phyloP scores from a whole-genome alignment of 1,140 invertebrate species.

The Helicorthomorpha holstii region DNA sequence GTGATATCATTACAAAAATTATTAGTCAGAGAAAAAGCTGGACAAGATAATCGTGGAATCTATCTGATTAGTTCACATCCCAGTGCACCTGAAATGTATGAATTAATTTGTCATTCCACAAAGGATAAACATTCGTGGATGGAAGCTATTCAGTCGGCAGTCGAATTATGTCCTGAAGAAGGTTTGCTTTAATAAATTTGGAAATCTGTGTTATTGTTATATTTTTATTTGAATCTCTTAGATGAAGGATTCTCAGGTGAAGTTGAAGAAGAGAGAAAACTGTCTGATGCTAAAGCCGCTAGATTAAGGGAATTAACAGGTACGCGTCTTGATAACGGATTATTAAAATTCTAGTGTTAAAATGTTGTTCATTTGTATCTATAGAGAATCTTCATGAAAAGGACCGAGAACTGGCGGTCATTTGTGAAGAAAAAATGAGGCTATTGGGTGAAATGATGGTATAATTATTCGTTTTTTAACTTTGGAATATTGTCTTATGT shows the following conservation, averaged over 20 bases:
- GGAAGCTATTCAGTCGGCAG: slow-evolving; percentile 41
- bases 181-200: slow-evolving; percentile 13
- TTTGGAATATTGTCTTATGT: background rate
- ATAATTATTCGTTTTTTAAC: slow-evolving; percentile 8
- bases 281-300: slow-evolving; percentile 37
- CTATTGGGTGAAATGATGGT: slow-evolving; percentile 60
- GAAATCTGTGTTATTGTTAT: background rate
- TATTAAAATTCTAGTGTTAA: slow-evolving; percentile 21
- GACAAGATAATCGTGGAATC: slow-evolving; percentile 66
- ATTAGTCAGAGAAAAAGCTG: slow-evolving; percentile 79
- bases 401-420: slow-evolving; percentile 62
- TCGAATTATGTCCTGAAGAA: slow-evolving; percentile 34
- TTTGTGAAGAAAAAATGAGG: slow-evolving; percentile 75
- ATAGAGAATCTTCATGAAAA: slow-evolving; percentile 60
- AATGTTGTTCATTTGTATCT: slow-evolving; percentile 37
- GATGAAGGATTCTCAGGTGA: slow-evolving; percentile 13
- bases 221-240: slow-evolving; percentile 1
- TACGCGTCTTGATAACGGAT: slow-evolving; percentile 8
- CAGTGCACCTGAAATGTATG: slow-evolving; percentile 84
- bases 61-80: slow-evolving; percentile 70
- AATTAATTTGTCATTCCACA: slow-evolving; percentile 70
- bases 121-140: slow-evolving; percentile 82
- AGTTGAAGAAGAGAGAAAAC: slow-evolving; percentile 19
- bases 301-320: slow-evolving; percentile 24
- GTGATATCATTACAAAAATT: slow-evolving; percentile 79